Base-by-base conservation (phyloP, 2,888 invertebrate genomes). In the Himalopsyche tibetana region DNA sequence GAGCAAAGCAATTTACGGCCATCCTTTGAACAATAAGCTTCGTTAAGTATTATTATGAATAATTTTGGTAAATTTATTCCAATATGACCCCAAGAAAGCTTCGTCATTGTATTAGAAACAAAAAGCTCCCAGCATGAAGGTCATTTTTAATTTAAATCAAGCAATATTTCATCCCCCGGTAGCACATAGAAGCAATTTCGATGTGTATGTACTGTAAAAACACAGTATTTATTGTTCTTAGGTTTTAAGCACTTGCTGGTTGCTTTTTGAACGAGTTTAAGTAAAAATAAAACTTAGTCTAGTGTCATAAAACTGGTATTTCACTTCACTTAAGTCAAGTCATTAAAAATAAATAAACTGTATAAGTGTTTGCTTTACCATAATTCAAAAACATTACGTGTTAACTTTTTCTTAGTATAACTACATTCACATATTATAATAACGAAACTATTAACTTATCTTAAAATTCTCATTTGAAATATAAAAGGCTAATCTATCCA, bases 71-170 rank as follows among this genome's bases (percentile, higher is more conserved):
- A 63, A 63, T 63, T 63, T 63, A 63, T 63, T 63, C 63, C 63
- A 28, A 63, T 63, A 63, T 63, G 63, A 63, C 63, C 63, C 63
- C 19, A 63, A 63, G 63, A 63, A 63, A 63, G 63, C 63, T n/a
- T 63, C 63, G 28, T 63, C 63, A 19, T 63, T 63, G 63, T 63
- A 63, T 63, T 63, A 63, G 63, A 63, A 63, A 63, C 63, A 63
- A 63, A 63, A 63, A 63, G 63, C 63, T 42, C 28, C 28, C 63
- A 17, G 45, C 83, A 40, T 55, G 69, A 69, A 83, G 83, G 83
- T 83, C 79, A 83, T 83, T 83, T 83, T 83, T 83, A 83, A 74
- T 83, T 79, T 83, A 83, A 83, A 83, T 83, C 79, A 45, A 55
- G 42, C 83, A 40, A 83, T 83, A 83, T 83, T 83, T 83, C 69